phyloP scores from a whole-genome alignment of 2,113 vertebrate species.

The Danio rerio region DNA sequence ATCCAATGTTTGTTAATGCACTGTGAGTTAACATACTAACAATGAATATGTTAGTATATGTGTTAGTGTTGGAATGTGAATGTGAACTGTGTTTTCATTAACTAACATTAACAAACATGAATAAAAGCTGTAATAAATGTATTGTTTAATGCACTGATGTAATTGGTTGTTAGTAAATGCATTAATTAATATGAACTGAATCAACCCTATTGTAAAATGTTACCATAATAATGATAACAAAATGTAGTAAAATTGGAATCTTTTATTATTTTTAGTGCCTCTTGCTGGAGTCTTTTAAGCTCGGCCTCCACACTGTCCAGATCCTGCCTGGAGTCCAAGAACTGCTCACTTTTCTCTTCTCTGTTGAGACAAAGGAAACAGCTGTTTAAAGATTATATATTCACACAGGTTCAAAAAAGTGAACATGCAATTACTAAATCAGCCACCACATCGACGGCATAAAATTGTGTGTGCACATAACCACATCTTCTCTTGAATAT shows the following conservation, averaged over 20 bases:
- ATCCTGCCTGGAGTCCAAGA: conserved; percentile 95
- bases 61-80: too few species aligned
- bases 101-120: too few species aligned
- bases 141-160: too few species aligned
- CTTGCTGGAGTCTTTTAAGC: conserved; percentile 91
- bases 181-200: too few species aligned
- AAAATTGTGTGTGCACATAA: not conserved
- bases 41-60: too few species aligned
- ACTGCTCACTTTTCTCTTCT: conserved; percentile 97
- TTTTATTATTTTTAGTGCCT: conserved; percentile 75
- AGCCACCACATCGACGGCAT: not conserved
- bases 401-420: not conserved
- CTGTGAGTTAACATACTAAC: too few species aligned
- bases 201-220: too few species aligned
- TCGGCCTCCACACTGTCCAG: conserved; percentile 90
- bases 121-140: too few species aligned
- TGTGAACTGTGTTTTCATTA: too few species aligned
- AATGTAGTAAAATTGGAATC: not conserved
- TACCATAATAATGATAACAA: not conserved
- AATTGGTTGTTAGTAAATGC: too few species aligned
- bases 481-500: not conserved
- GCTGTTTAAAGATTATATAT: not conserved
- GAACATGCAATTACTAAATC: not conserved
- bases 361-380: conserved; percentile 68
- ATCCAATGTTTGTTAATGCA: too few species aligned